Evolutionary conservation across 2,797 vertebrate genomes (phyloP).

Genomic region (Melanogrammus aeglefinus): DNA sequence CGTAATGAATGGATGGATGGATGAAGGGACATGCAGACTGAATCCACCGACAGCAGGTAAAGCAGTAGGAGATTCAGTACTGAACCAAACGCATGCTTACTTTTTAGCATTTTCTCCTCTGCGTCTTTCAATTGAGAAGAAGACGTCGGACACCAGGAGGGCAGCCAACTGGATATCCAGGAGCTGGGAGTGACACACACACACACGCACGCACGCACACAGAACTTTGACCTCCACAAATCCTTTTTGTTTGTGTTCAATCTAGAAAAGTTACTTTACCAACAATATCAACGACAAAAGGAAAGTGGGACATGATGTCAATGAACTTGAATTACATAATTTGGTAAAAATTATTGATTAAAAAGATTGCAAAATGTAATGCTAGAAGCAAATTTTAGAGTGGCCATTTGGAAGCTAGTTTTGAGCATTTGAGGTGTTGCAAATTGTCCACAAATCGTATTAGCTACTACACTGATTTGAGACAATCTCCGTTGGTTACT

Average conservation of each 20-base stretch:
- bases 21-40: background rate
- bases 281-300: background rate
- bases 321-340: background rate
- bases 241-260: background rate
- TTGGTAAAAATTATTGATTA: too few species aligned
- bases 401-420: background rate
- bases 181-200: conserved; percentile 62
- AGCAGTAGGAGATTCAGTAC: background rate
- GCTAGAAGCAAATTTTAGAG: too few species aligned
- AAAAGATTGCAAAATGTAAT: background rate
- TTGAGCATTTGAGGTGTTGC: background rate
- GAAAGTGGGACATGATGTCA: background rate
- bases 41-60: background rate
- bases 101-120: conserved; percentile 89
- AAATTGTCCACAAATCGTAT: background rate
- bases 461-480: background rate
- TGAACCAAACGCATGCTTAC: conserved; percentile 72
- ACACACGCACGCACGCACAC: conserved; percentile 1
- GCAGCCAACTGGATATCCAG: conserved; percentile 88
- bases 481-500: background rate
- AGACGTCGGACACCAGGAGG: conserved; percentile 93
- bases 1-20: background rate
- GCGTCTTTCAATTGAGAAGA: conserved; percentile 84
- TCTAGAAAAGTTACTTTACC: background rate
- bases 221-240: conserved; percentile 56